These are phyloP conservation scores for Equus przewalskii DNA, from an alignment of 2,113 vertebrate genomes.

Conservation along the genomic window DNA sequence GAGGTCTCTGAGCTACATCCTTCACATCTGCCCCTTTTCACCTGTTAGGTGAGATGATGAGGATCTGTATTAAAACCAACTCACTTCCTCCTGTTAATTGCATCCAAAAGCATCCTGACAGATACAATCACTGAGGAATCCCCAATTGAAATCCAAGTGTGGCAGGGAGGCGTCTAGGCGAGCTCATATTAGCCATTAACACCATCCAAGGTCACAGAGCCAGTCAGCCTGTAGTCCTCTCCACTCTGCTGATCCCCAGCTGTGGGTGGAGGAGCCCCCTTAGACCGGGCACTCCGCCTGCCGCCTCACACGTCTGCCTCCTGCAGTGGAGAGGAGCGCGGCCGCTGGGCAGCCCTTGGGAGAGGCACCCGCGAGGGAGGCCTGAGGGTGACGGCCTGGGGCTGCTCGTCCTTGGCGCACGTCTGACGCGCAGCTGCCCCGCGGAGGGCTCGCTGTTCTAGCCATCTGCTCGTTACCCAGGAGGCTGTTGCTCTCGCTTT, in stretches of 20 bases:
- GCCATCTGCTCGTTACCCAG: background rate
- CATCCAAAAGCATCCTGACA: fast-evolving
- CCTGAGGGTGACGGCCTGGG: background rate
- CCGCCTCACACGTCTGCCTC: background rate
- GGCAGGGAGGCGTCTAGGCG: background rate
- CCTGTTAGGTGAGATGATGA: background rate
- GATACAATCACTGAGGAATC: background rate
- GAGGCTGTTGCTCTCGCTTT: background rate
- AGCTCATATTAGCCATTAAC: too few relatives aligned
- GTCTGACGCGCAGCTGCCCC: background rate
- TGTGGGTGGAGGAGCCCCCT: background rate
- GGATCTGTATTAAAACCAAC: background rate
- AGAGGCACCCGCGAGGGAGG: background rate
- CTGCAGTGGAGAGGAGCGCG: background rate
- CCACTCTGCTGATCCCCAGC: background rate
- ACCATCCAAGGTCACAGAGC: background rate
- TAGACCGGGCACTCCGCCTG: background rate
- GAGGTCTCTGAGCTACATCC: background rate
- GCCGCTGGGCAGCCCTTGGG: background rate
- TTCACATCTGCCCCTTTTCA: background rate
- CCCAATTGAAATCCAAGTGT: background rate
- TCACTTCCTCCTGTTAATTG: background rate
- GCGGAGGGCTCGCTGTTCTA: background rate
- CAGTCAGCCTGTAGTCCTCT: background rate
- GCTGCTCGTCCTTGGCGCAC: background rate